Evolutionary conservation across 2,888 invertebrate genomes (phyloP).

Genomic region (Drosophila suboccidentalis): DNA sequence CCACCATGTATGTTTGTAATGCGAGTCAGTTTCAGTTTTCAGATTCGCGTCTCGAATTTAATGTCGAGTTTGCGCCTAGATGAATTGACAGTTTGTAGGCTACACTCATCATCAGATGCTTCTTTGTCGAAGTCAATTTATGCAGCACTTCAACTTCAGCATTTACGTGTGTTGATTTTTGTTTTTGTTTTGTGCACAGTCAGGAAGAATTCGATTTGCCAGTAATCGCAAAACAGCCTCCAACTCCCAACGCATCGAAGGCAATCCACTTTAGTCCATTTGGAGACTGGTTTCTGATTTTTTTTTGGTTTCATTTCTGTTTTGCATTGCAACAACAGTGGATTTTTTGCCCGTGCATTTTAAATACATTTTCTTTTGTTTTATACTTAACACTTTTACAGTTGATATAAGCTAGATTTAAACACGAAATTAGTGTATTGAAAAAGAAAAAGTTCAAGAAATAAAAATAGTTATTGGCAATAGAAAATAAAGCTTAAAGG

Average conservation of each 20-base stretch:
- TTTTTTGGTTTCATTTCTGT: conserved; percentile 19
- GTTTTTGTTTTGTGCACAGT: conserved; percentile 25
- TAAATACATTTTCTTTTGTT: conserved; percentile 49
- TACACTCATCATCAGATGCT: neutral
- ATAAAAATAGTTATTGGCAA: too few species aligned
- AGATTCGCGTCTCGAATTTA: conserved; percentile 26
- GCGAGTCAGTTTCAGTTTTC: conserved; percentile 9
- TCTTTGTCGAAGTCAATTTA: conserved; percentile 34
- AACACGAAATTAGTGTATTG: too few species aligned
- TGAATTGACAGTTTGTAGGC: conserved; percentile 25
- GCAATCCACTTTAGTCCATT: conserved; percentile 66
- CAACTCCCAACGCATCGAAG: conserved; percentile 55
- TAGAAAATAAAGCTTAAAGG: too few species aligned
- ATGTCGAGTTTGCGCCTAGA: conserved; percentile 36
- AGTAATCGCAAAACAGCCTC: conserved; percentile 19
- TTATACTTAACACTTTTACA: conserved; percentile 1
- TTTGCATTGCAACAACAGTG: conserved; percentile 22
- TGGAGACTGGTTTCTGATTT: conserved; percentile 64
- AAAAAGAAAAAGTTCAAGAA: too few species aligned
- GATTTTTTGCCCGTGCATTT: conserved; percentile 45
- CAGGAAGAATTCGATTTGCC: conserved; percentile 59
- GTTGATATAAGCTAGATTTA: too few species aligned
- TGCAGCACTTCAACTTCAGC: conserved; percentile 66
- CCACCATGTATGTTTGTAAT: too few species aligned
- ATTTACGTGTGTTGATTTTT: conserved; percentile 48